Base-by-base conservation (phyloP, 2,888 invertebrate genomes). In the Julus scandinavius region DNA sequence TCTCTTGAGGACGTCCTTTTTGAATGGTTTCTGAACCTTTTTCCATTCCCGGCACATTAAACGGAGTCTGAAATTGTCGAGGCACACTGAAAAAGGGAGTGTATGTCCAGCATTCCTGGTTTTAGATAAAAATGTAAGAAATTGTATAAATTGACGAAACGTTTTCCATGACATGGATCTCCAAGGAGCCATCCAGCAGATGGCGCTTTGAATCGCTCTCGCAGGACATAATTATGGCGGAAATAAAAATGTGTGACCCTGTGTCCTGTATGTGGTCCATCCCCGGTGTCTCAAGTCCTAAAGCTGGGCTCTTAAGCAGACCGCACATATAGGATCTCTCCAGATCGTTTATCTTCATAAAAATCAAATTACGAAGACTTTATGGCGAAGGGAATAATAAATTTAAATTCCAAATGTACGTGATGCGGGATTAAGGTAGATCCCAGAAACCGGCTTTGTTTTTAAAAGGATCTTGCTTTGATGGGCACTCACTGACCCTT, bases 271-370 rank as follows among this genome's bases (percentile, higher is more conserved):
- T 72, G 72, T 11, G 72, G 29, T 1, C 20, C 72, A 72, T 20
- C 29, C 72, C 29, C 72, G 6, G 7, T 63, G 72, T 72, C 72
- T 72, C 29, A 72, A 72, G 72, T 72, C 72, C 20, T 72, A 72
- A 72, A 72, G 20, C 72, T 29, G 29, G 29, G 72, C 72, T 72
- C 20, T 29, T 72, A 20, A 20, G 72, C 72, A 72, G 72, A 72
- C 72, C 72, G 72, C 72, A 72, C 72, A 29, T n/a, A n/a, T 72
- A 72, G 72, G 72, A 72, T 20, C 29, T 20, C 72, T 72, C 72
- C 72, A 72, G 72, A 20, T 72, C 72, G 72, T 72, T 72, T 72
- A 72, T 72, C 72, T 72, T 72, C 72, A 72, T 72, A 72, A 72
- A 72, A 72, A 72, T 72, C 72, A 72, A 72, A 72, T 72, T 72